Base-by-base conservation (phyloP, 2,888 invertebrate genomes). In the Acrobasis suavella region DNA sequence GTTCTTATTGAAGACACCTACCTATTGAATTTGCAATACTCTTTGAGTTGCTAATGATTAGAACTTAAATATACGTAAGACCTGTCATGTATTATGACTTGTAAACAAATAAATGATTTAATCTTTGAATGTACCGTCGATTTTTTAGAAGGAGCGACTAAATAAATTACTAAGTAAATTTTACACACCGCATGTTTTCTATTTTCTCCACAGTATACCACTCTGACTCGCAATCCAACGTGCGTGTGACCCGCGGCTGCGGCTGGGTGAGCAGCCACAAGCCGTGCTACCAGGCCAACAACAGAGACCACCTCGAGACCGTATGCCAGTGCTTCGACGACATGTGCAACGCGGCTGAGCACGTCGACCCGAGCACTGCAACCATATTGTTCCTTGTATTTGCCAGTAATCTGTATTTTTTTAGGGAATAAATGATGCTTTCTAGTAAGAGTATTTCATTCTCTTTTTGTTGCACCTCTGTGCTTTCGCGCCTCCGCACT, bases 281-380 rank as follows among this genome's bases (percentile, higher is more conserved):
- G 64, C 86, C 87, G 1, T 95, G 95, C 78, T 94, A 93, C 74
- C 85, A 87, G 1, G 92, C 93, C 10, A 94, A 94, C 74, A 94
- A 94, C 66, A 92, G 92, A 50, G 95, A 94, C 75, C 94, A 94
- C 74, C 80, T 90, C 17, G 95, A 95, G 74, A 92, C 84, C 0
- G 93, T 92, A 59, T 95, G 95, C 73, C 93, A 94, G 65, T 95
- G 95, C 79, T 93, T 92, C 76, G 65, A 72, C 0, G 94, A 95
- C 74, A 93, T 92, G 63, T 95, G 95, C 77, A 95, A 95, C 68
- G 72, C 76, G 1, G 80, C 80, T 0, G 81, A 84, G 1, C 65
- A 63, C 3, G 55, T 77, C 0, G 74, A 78, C 50, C 76, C 87
- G 0, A 65, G 74, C 0, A 59, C 72, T 0, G 67, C 68, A 0